Percentiles rank a stretch among this genome's conserved stretches.
phyloP scores from a whole-genome alignment of 2,888 invertebrate genomes.

The Agonum fuliginosum region DNA sequence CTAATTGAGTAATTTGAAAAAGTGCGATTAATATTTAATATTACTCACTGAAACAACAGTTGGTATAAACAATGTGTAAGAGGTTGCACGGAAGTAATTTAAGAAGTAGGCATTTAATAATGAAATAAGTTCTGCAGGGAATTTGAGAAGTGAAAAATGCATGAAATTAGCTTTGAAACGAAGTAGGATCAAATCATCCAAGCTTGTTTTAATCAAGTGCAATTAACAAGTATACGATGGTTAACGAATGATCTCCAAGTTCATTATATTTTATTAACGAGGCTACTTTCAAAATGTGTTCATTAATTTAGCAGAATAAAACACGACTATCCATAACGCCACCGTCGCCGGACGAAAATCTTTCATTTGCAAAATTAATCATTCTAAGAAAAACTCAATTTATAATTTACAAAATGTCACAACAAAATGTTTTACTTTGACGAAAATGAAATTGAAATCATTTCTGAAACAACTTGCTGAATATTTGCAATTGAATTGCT shows the following conservation, averaged over 20 bases:
- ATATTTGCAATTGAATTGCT: neutral
- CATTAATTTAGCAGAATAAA: slow-evolving; percentile 45
- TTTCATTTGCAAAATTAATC: slow-evolving; percentile 33
- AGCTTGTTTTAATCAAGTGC: slow-evolving; percentile 30
- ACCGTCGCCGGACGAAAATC: slow-evolving; percentile 16
- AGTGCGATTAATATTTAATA: no score
- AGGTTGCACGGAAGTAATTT: no score
- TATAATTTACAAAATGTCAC: slow-evolving; percentile 18
- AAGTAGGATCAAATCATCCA: neutral
- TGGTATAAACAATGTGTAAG: no score
- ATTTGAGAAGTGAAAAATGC: neutral
- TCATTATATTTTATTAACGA: slow-evolving; percentile 53
- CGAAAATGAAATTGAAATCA: neutral
- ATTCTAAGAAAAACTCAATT: slow-evolving; percentile 23
- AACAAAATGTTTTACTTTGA: neutral
- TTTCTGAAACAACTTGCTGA: neutral
- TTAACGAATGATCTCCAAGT: slow-evolving; percentile 44
- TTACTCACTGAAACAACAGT: no score
- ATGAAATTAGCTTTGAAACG: neutral
- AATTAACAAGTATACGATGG: slow-evolving; percentile 36
- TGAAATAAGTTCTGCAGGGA: neutral
- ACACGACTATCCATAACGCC: slow-evolving; percentile 28
- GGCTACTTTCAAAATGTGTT: slow-evolving; percentile 42
- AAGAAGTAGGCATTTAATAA: no score
- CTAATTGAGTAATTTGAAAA: no score